Base-by-base conservation (phyloP, 2,888 invertebrate genomes). In the Plusia festucae region DNA sequence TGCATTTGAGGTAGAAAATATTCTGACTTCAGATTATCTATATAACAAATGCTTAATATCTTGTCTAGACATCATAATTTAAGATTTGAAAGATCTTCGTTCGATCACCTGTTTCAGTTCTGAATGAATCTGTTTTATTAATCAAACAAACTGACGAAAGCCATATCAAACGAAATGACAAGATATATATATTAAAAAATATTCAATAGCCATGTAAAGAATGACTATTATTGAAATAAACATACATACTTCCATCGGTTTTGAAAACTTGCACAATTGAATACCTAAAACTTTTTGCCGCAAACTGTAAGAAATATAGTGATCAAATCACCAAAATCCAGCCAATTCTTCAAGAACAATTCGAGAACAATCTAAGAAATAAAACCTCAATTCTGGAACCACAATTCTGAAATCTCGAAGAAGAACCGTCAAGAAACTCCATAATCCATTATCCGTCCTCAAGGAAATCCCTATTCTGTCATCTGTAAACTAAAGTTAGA, bases 61-160 rank as follows among this genome's bases (percentile, higher is more conserved):
- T n/a, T 16, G 69, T 70, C 70, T 73, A 70, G 73, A 67, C 73
- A 40, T 53, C 56, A 24, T 22, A 57, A 72, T 70, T 72, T 18
- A 51, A 56, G 34, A 58, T 61, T 40, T 53, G n/a, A 54, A 60
- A 22, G 32, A 49, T 34, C 34, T 44, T 30, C 7, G 57, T 58
- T 52, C 46, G 22, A 52, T 67, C 22, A 13, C n/a, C n/a, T n/a
- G n/a, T n/a, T n/a, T n/a, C 58, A 40, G 52, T 22, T 15, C 4
- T 13, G 22, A 52, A 52, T 24, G 24, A 13, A 40, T 40, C n/a
- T n/a, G n/a, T 40, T 40, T 40, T 40, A n/a, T 40, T n/a, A n/a
- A 40, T 40, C 40, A 6, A 40, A 40, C 40, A 5, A n/a, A n/a
- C 40, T n/a, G n/a, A 40, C 15, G n/a, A 40, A 40, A 3, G 13